Evolutionary conservation across 2,888 invertebrate species (phyloP).

Genomic region (Anorthoa munda): DNA sequence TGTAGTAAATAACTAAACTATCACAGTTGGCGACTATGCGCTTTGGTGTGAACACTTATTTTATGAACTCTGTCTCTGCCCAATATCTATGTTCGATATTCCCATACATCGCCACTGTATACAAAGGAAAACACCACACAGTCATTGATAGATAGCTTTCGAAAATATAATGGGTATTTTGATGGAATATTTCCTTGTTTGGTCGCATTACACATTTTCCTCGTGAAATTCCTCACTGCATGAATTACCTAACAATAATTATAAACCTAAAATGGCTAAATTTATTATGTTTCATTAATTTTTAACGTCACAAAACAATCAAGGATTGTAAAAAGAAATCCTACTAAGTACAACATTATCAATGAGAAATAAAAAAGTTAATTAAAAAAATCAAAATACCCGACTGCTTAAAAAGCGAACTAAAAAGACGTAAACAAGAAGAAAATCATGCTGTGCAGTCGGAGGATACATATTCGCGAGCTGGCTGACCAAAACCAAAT

Average conservation of each 20-base stretch:
- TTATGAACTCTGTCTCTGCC: neutral
- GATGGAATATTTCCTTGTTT: constrained; percentile 13
- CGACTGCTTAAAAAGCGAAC: too few relatives aligned
- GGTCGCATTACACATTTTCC: constrained; percentile 8
- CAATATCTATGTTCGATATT: neutral
- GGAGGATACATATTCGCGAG: too few relatives aligned
- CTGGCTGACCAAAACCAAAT: too few relatives aligned
- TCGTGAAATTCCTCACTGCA: constrained; percentile 11
- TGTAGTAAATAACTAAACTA: too few relatives aligned
- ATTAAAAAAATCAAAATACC: too few relatives aligned
- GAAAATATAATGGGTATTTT: neutral
- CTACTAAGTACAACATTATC: too few relatives aligned
- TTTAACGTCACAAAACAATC: neutral
- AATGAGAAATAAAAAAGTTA: too few relatives aligned
- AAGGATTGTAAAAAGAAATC: neutral
- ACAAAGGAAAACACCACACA: too few relatives aligned
- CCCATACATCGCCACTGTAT: neutral
- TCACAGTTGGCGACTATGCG: neutral
- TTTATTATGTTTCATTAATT: neutral
- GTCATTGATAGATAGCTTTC: constrained; percentile 9
- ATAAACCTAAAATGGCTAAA: neutral
- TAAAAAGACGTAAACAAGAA: too few relatives aligned
- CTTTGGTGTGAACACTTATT: neutral
- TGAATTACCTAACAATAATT: neutral
- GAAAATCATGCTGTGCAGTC: too few relatives aligned